Conservation (phyloP, 2,797 vertebrate genomes). For the Gymnodraco acuticeps region DNA sequence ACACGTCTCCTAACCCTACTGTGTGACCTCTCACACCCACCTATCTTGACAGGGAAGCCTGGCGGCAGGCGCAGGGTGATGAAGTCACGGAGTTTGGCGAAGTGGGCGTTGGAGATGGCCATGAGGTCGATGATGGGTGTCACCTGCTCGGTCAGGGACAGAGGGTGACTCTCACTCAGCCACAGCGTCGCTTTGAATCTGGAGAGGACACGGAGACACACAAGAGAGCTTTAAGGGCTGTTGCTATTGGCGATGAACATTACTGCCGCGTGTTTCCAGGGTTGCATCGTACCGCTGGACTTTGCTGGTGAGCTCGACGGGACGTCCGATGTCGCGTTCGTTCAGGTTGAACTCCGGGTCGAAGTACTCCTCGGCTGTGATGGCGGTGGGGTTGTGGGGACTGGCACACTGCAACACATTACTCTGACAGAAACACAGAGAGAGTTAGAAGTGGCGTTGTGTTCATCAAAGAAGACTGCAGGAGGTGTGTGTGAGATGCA, state of each 20-base stretch:
- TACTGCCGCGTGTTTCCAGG: not conserved
- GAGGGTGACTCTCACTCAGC: slow-evolving; percentile 94
- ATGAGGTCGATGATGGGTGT: slow-evolving; percentile 97
- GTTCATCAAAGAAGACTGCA: slow-evolving; percentile 23
- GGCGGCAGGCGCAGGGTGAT: slow-evolving; percentile 94
- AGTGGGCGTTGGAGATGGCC: slow-evolving; percentile 97
- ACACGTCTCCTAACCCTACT: no score
- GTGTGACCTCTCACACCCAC: slow-evolving; percentile 72
- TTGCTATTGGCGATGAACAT: not conserved
- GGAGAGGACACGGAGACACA: slow-evolving; percentile 11
- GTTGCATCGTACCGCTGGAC: slow-evolving; percentile 88
- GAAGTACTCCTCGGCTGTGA: slow-evolving; percentile 95
- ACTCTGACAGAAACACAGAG: slow-evolving; percentile 77
- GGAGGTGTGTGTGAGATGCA: slow-evolving; percentile 10
- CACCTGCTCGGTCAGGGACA: slow-evolving; percentile 95
- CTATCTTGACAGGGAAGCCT: slow-evolving; percentile 96
- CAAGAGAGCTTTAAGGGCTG: not conserved
- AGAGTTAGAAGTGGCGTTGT: not conserved
- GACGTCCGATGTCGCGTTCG: slow-evolving; percentile 93
- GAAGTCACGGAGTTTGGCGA: slow-evolving; percentile 95
- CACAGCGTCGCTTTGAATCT: slow-evolving; percentile 97
- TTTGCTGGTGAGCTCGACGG: slow-evolving; percentile 94
- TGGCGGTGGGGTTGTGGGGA: slow-evolving; percentile 95
- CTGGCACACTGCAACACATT: slow-evolving; percentile 93
- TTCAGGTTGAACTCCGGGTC: slow-evolving; percentile 93